Evolutionary conservation across 2,797 vertebrate genomes (phyloP).

Genomic region (Danio jaintianensis): DNA sequence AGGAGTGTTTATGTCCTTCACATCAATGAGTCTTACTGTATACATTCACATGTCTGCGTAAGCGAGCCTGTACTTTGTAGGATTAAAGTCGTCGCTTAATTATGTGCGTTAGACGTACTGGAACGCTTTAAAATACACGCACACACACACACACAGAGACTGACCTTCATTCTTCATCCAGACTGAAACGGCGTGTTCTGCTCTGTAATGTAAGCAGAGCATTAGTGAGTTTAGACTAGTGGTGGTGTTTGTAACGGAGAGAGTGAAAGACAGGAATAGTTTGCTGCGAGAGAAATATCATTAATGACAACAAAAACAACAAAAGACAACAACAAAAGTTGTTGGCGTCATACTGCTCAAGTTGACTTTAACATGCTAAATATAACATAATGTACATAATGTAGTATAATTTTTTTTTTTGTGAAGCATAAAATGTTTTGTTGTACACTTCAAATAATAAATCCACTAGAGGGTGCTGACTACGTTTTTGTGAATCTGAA

Average conservation of each 20-base stretch:
- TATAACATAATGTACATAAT: conserved; percentile 15
- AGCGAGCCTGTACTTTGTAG: conserved; percentile 26
- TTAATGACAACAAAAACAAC: too few relatives aligned
- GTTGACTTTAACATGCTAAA: conserved; percentile 6
- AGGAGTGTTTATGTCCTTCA: conserved; percentile 15
- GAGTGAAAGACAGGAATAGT: conserved; percentile 21
- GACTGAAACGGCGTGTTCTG: not conserved
- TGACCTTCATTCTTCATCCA: conserved; percentile 5
- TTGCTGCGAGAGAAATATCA: conserved; percentile 10
- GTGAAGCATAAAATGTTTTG: too few relatives aligned
- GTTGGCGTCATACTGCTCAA: too few relatives aligned
- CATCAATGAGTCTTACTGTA: conserved; percentile 21
- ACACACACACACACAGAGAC: not conserved
- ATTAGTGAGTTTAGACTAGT: conserved; percentile 39
- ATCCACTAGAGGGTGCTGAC: too few relatives aligned
- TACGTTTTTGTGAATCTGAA: too few relatives aligned
- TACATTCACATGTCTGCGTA: conserved; percentile 11
- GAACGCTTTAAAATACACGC: not conserved
- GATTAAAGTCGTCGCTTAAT: conserved; percentile 22
- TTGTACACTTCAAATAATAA: too few relatives aligned
- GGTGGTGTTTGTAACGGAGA: conserved; percentile 17
- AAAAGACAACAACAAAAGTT: too few relatives aligned
- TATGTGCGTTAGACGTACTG: conserved; percentile 9
- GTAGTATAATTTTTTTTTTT: too few relatives aligned
- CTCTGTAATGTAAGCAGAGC: conserved; percentile 34